Conservation (phyloP, 2,888 invertebrate species). For the Seira ritae region DNA sequence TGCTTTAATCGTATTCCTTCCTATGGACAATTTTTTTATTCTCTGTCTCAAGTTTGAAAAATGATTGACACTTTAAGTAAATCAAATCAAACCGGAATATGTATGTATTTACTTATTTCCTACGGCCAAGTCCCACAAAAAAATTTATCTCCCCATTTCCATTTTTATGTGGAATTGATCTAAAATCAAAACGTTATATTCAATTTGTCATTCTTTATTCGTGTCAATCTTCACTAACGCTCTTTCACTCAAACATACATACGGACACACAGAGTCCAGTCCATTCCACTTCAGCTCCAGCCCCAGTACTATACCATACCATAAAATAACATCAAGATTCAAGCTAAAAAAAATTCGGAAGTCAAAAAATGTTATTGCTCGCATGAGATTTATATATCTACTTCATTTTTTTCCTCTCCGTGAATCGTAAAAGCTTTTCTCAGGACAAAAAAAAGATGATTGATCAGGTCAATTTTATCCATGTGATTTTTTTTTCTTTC, state of each 20-base stretch:
- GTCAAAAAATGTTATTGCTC: background rate
- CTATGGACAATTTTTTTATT: no score
- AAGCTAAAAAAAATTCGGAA: background rate
- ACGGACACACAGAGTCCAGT: no score
- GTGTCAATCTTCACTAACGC: no score
- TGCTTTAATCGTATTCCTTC: no score
- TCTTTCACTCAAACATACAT: no score
- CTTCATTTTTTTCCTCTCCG: background rate
- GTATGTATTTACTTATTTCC: no score
- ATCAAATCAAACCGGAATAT: background rate
- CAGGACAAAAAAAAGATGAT: conserved; percentile 23
- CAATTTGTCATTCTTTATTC: background rate
- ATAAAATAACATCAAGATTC: background rate
- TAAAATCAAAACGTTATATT: background rate
- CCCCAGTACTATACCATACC: no score
- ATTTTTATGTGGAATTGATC: background rate
- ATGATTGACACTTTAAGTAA: background rate
- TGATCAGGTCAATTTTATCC: conserved; percentile 43
- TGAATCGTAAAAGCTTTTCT: background rate
- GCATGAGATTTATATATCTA: background rate
- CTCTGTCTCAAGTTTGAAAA: background rate
- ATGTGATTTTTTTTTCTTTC: conserved; percentile 20
- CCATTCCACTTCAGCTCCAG: no score
- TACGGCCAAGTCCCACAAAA: background rate
- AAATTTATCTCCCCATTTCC: background rate